A percentile compares a stretch with the other conserved stretches of the same genome.
These are phyloP conservation scores for Ameiurus melas DNA, from an alignment of 2,113 vertebrate genomes.

Conservation along the genomic window DNA sequence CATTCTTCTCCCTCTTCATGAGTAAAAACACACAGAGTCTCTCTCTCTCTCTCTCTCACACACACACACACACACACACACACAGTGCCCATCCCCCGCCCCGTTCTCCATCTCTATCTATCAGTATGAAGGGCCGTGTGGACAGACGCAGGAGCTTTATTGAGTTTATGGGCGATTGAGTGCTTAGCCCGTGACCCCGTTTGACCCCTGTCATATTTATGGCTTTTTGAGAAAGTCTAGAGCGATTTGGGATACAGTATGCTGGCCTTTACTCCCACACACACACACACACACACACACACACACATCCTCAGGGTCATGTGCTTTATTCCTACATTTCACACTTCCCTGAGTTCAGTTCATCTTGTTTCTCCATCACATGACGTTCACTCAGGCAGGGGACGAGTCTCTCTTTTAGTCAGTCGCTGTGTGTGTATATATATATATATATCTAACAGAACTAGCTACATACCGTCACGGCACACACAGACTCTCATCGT, in stretches of 20 bases:
- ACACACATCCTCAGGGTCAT: neutral
- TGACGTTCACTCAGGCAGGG: neutral
- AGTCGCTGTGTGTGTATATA: no score
- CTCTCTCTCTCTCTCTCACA: neutral
- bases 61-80: slow-evolving; percentile 43
- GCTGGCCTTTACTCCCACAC: slow-evolving; percentile 21
- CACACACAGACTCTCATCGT: neutral
- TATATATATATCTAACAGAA: no score
- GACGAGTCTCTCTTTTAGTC: neutral
- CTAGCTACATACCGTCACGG: neutral
- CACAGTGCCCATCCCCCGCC: slow-evolving; percentile 36
- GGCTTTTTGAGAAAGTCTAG: slow-evolving; percentile 60
- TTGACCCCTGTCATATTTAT: slow-evolving; percentile 69
- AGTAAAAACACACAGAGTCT: neutral
- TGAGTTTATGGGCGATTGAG: slow-evolving; percentile 65
- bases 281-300: slow-evolving; percentile 34
- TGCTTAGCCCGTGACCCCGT: slow-evolving; percentile 61
- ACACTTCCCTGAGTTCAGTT: neutral
- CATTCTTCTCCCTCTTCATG: neutral
- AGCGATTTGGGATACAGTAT: slow-evolving; percentile 52
- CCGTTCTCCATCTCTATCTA: slow-evolving; percentile 53
- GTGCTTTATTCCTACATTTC: neutral
- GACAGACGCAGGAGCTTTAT: slow-evolving; percentile 64
- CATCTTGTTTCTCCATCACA: neutral
- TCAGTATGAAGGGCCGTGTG: slow-evolving; percentile 60